Conservation (phyloP, 2,113 vertebrate species). For the Myodes glareolus region DNA sequence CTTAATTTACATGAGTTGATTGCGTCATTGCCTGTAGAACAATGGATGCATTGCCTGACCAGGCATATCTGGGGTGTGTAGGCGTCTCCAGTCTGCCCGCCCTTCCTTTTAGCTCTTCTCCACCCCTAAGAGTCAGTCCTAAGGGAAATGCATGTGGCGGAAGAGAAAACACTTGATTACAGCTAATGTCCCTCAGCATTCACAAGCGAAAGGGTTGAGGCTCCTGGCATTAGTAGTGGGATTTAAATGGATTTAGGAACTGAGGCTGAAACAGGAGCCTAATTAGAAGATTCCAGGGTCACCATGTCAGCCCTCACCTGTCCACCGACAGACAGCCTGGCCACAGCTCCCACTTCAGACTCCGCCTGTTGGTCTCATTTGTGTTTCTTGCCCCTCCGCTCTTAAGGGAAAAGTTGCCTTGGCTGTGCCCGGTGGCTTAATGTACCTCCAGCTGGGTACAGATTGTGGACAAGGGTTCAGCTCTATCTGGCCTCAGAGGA, state of each 20-base stretch:
- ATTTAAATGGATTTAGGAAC: constrained; percentile 55
- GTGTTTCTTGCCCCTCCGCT: background rate
- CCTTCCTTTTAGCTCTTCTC: background rate
- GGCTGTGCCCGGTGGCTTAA: background rate
- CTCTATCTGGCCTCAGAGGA: background rate
- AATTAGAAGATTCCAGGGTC: constrained; percentile 62
- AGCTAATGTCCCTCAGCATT: constrained; percentile 50
- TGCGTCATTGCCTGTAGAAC: background rate
- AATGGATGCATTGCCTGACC: background rate
- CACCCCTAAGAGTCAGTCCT: constrained; percentile 44
- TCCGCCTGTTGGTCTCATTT: constrained; percentile 15
- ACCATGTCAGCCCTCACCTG: constrained; percentile 61
- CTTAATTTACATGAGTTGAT: constrained; percentile 37
- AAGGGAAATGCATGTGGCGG: constrained; percentile 22
- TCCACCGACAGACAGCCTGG: constrained; percentile 39
- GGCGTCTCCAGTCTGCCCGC: background rate
- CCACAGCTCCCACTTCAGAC: background rate
- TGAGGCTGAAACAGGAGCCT: constrained; percentile 67
- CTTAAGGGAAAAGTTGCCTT: background rate
- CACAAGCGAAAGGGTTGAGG: constrained; percentile 60
- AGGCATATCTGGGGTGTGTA: background rate
- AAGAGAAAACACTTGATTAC: constrained; percentile 53
- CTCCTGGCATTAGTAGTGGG: background rate
- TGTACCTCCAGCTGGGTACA: background rate
- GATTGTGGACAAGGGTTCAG: background rate